Evolutionary conservation across 2,113 vertebrate genomes (phyloP).

Genomic region (Callocephalon fimbriatum): DNA sequence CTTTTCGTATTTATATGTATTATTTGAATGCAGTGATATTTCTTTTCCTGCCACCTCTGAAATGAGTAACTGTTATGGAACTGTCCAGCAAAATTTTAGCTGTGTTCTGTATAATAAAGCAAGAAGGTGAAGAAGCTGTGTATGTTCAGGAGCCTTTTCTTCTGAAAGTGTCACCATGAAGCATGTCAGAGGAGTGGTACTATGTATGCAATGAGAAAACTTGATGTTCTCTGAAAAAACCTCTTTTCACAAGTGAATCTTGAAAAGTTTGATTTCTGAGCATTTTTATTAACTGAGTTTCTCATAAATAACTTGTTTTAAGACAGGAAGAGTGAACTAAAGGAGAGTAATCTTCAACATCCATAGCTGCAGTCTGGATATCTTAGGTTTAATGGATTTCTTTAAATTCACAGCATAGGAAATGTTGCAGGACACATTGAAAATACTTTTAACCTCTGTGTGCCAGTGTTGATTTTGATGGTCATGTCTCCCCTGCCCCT

Average conservation of each 20-base stretch:
- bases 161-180: neutral
- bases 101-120: neutral
- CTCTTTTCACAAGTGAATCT: neutral
- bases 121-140: neutral
- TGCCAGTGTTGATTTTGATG: neutral
- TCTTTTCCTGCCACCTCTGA: neutral
- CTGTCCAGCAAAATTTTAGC: neutral
- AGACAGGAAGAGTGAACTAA: neutral
- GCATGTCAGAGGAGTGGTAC: neutral
- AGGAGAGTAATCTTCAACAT: neutral
- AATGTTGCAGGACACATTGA: neutral
- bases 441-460: neutral
- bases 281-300: neutral
- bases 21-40: neutral
- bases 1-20: neutral
- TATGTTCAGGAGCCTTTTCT: neutral
- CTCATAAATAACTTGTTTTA: neutral
- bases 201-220: neutral
- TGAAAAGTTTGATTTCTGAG: neutral
- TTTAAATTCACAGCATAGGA: neutral
- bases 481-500: neutral
- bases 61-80: neutral
- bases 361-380: neutral
- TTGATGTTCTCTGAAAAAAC: neutral
- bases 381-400: neutral